phyloP scores from a whole-genome alignment of 2,797 vertebrate genomes.

The Oreochromis mossambicus region DNA sequence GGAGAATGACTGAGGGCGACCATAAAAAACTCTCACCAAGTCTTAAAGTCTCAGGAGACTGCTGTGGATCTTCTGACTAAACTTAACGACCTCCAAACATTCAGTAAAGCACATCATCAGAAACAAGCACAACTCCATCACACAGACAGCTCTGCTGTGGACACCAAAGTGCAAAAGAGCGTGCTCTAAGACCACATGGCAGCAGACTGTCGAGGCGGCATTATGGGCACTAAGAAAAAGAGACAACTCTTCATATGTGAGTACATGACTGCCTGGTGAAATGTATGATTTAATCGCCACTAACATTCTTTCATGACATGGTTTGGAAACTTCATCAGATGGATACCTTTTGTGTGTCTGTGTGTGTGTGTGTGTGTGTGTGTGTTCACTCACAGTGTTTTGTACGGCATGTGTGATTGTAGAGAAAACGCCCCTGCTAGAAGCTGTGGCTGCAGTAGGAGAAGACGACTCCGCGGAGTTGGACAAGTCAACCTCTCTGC shows the following conservation, averaged over 20 bases:
- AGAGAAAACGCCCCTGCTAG: conserved; percentile 84
- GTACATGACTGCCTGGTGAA: neutral
- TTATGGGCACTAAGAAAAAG: neutral
- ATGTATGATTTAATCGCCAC: neutral
- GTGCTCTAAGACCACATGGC: neutral
- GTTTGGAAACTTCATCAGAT: neutral
- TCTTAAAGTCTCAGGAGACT: neutral
- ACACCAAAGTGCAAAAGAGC: neutral
- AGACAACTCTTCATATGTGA: neutral
- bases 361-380: neutral
- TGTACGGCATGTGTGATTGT: conserved; percentile 88
- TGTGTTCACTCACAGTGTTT: conserved; percentile 83
- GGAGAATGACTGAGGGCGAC: neutral
- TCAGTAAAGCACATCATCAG: neutral
- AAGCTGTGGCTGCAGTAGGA: conserved; percentile 58
- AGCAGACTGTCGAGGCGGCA: neutral
- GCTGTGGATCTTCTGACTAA: neutral
- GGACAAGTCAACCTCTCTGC: conserved; percentile 10
- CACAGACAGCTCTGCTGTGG: neutral
- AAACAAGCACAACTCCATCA: neutral
- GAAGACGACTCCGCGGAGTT: conserved; percentile 36
- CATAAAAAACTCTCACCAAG: neutral
- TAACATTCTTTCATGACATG: neutral
- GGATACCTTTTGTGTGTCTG: neutral
- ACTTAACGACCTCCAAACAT: neutral